Percentiles rank a stretch among this genome's conserved stretches.
Evolutionary conservation across 2,888 invertebrate species (phyloP).

Genomic region (Hemistola chrysoprasaria): DNA sequence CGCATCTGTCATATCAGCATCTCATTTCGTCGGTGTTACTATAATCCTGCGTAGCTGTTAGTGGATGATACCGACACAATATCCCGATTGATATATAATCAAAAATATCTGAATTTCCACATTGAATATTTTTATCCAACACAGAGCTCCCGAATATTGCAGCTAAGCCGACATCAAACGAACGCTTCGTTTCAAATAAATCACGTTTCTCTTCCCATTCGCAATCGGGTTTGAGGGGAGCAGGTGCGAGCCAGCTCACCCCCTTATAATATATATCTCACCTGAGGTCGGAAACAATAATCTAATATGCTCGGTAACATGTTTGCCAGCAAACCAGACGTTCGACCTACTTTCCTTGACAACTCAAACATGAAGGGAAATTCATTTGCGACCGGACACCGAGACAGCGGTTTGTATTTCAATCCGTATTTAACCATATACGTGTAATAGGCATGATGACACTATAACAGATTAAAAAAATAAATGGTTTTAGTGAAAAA

Average conservation of each 20-base stretch:
- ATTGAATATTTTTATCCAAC: no score
- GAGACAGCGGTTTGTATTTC: constrained; percentile 39
- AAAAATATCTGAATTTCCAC: no score
- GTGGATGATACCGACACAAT: no score
- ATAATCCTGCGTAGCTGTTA: no score
- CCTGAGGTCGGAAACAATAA: constrained; percentile 39
- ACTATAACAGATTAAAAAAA: no score
- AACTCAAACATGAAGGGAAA: constrained; percentile 65
- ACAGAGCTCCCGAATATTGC: constrained; percentile 8
- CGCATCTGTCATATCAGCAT: no score
- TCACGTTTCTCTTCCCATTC: constrained; percentile 31
- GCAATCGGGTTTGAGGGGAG: constrained; percentile 27
- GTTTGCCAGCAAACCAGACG: constrained; percentile 55
- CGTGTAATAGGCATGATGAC: no score
- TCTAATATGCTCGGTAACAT: constrained; percentile 36
- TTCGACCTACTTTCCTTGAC: constrained; percentile 67
- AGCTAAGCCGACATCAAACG: constrained; percentile 6
- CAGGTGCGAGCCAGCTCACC: constrained; percentile 38
- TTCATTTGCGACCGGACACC: constrained; percentile 49
- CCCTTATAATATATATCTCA: constrained; percentile 25
- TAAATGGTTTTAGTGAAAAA: no score
- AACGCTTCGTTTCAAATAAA: constrained; percentile 28
- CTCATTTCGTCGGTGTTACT: no score
- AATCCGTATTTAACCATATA: constrained; percentile 30
- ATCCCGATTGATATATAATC: no score